Percentiles rank a stretch among this genome's conserved stretches.
Evolutionary conservation across 2,888 invertebrate genomes (phyloP).

Genomic region (Hirtodrosophila cameraria): DNA sequence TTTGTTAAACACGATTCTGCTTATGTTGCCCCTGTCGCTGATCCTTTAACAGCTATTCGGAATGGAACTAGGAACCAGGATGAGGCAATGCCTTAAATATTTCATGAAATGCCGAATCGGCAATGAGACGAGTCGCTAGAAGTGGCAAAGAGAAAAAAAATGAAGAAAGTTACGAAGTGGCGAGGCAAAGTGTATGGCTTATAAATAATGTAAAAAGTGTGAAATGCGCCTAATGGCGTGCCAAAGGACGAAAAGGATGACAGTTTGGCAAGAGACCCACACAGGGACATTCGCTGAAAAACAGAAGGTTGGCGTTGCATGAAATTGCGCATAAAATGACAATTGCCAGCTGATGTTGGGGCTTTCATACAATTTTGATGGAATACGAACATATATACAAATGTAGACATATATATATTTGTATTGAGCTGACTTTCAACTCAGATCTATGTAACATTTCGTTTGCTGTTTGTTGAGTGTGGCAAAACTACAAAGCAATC

Average conservation of each 20-base stretch:
- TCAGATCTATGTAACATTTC: constrained; percentile 64
- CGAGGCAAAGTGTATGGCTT: constrained; percentile 59
- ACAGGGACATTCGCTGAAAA: constrained; percentile 21
- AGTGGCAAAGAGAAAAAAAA: constrained; percentile 5
- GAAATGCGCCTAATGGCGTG: constrained; percentile 80
- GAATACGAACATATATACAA: not conserved
- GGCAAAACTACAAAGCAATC: constrained; percentile 8
- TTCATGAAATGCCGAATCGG: constrained; percentile 60
- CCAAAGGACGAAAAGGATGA: constrained; percentile 60
- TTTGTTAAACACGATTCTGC: constrained; percentile 16
- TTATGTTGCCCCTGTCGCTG: constrained; percentile 8
- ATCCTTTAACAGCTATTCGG: constrained; percentile 37
- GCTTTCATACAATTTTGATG: constrained; percentile 39
- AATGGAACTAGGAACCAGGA: constrained; percentile 33
- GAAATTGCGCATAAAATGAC: constrained; percentile 77
- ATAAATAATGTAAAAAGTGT: constrained; percentile 80
- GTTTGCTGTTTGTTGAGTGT: constrained; percentile 31
- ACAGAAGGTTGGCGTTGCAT: constrained; percentile 21
- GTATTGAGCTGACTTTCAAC: not conserved
- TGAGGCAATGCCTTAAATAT: constrained; percentile 61
- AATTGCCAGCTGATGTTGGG: constrained; percentile 73
- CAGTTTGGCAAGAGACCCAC: constrained; percentile 21
- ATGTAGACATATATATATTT: constrained; percentile 20
- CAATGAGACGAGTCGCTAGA: constrained; percentile 38
- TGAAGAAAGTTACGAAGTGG: constrained; percentile 1